Percentiles rank a stretch among this genome's conserved stretches.
Evolutionary conservation across 1,140 invertebrate genomes (phyloP).

Genomic region (Vanessa atalanta): DNA sequence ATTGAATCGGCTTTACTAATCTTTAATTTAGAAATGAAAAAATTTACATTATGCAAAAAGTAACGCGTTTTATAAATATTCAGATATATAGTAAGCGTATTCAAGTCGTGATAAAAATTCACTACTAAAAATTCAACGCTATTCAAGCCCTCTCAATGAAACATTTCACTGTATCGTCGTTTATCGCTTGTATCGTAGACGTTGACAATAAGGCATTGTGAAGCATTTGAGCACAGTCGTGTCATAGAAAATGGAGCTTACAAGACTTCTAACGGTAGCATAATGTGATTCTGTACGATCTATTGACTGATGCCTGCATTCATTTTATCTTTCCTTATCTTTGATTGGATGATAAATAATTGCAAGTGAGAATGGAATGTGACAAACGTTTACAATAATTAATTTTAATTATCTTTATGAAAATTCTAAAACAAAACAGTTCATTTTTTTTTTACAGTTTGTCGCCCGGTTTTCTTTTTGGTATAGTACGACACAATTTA

Average conservation of each 20-base stretch:
- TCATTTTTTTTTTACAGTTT: too few species aligned
- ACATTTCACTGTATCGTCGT: slow-evolving; percentile 24
- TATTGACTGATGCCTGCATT: slow-evolving; percentile 21
- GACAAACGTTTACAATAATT: too few species aligned
- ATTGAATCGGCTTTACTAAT: too few species aligned
- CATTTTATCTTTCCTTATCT: slow-evolving; percentile 26
- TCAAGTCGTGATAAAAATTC: slow-evolving; percentile 26
- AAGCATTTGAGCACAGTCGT: neutral
- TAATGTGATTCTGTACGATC: slow-evolving; percentile 27
- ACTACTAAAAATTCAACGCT: slow-evolving; percentile 28
- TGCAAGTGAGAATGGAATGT: too few species aligned
- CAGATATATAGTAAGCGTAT: slow-evolving; percentile 8
- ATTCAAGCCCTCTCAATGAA: slow-evolving; percentile 24
- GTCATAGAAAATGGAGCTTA: slow-evolving; percentile 35
- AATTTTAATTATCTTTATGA: too few species aligned
- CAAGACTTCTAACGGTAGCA: slow-evolving; percentile 25
- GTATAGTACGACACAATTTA: too few species aligned
- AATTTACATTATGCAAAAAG: too few species aligned
- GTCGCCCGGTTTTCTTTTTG: too few species aligned
- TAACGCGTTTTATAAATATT: neutral
- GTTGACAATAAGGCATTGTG: slow-evolving; percentile 32
- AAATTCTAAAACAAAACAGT: too few species aligned
- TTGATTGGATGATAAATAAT: neutral
- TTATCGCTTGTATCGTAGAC: slow-evolving; percentile 26
- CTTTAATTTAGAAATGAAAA: too few species aligned